Evolutionary conservation across 2,888 invertebrate species (phyloP).

Genomic region (Synergus japonicus): DNA sequence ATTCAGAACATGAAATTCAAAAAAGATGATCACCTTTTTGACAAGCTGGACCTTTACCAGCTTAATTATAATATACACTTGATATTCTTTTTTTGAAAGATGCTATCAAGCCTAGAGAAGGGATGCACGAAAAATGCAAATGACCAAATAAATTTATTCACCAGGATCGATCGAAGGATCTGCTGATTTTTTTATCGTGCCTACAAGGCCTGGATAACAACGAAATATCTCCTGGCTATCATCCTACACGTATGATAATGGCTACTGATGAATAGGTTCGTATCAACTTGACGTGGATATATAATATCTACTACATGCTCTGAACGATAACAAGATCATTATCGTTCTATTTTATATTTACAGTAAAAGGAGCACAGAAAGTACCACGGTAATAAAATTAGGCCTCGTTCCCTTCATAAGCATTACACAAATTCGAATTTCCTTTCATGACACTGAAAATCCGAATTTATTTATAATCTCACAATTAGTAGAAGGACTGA

Average conservation of each 20-base stretch:
- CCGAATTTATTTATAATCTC: not conserved
- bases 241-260: slow-evolving; percentile 27
- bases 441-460: too few species aligned
- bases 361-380: not conserved
- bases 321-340: slow-evolving; percentile 12
- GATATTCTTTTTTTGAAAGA: slow-evolving; percentile 16
- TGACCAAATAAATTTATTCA: slow-evolving; percentile 59
- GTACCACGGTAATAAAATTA: not conserved
- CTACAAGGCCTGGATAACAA: slow-evolving; percentile 22
- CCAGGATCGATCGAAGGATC: slow-evolving; percentile 28
- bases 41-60: not conserved
- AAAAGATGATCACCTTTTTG: not conserved
- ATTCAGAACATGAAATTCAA: not conserved
- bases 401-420: not conserved
- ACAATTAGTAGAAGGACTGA: not conserved
- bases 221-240: slow-evolving; percentile 39
- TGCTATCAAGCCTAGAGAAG: slow-evolving; percentile 38
- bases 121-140: slow-evolving; percentile 59
- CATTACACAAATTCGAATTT: too few species aligned
- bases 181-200: slow-evolving; percentile 41
- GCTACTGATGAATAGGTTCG: slow-evolving; percentile 40
- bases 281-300: slow-evolving; percentile 34
- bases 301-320: slow-evolving; percentile 14
- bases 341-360: not conserved
- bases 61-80: slow-evolving; percentile 23